phyloP scores from a whole-genome alignment of 1,140 invertebrate genomes.

The Prorops nasuta region DNA sequence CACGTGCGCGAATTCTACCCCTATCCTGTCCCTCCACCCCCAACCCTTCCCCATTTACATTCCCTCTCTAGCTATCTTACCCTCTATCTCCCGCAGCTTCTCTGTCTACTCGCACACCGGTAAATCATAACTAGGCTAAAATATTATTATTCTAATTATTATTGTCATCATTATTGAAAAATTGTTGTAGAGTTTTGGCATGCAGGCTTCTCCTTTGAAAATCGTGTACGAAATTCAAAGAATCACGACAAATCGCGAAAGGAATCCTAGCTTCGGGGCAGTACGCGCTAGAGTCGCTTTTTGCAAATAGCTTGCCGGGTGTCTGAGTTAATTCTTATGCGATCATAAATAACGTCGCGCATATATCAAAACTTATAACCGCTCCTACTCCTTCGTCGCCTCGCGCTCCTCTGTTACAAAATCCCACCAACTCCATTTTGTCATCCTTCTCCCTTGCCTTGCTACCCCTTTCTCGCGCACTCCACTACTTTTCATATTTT shows the following conservation, averaged over 20 bases:
- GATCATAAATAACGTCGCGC: conserved; percentile 49
- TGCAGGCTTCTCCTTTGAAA: no score
- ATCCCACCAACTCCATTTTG: conserved; percentile 1
- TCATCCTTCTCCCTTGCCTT: neutral
- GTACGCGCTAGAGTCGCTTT: no score
- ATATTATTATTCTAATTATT: no score
- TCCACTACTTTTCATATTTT: neutral
- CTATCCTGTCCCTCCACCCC: neutral
- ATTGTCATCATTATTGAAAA: no score
- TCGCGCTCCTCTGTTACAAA: no score
- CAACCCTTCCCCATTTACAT: conserved; percentile 6
- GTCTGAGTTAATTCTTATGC: conserved; percentile 47
- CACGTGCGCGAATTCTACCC: neutral
- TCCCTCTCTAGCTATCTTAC: conserved; percentile 11
- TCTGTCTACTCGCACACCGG: no score
- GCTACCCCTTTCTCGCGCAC: neutral
- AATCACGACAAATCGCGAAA: no score
- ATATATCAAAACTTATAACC: conserved; percentile 48
- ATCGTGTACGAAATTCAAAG: no score
- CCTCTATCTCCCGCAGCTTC: conserved; percentile 6
- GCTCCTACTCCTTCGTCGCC: conserved; percentile 20
- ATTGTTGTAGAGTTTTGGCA: no score
- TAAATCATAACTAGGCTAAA: no score
- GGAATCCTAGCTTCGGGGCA: no score
- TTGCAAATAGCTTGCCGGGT: no score